phyloP scores from a whole-genome alignment of 2,113 vertebrate genomes.

The Regulus satrapa region DNA sequence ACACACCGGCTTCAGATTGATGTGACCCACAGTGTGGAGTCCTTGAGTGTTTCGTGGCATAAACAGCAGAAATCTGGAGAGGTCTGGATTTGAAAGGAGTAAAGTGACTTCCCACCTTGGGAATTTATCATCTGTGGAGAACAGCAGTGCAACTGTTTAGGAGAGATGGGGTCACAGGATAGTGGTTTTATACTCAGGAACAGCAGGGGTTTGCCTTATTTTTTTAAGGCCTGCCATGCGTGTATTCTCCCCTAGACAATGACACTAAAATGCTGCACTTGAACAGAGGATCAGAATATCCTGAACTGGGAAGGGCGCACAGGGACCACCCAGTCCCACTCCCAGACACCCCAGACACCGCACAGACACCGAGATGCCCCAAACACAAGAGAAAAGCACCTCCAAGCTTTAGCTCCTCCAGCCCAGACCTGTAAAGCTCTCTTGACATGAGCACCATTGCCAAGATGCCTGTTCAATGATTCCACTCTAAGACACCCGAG shows the following conservation, averaged over 20 bases:
- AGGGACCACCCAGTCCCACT: not conserved
- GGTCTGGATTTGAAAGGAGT: slow-evolving; percentile 22
- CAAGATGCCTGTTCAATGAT: rapidly evolving
- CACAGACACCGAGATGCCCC: no score
- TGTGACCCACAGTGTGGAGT: not conserved
- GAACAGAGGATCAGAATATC: not conserved
- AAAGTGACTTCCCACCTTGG: slow-evolving; percentile 5
- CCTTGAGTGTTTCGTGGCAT: not conserved
- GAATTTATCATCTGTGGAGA: not conserved
- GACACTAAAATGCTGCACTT: not conserved
- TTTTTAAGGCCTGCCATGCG: not conserved
- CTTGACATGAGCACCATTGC: rapidly evolving
- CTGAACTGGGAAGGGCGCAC: not conserved
- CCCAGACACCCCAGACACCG: not conserved
- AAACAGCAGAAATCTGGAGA: slow-evolving; percentile 44
- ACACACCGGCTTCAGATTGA: not conserved
- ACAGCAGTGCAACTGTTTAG: not conserved
- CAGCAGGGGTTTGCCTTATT: not conserved
- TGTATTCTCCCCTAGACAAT: not conserved
- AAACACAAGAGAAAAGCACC: not conserved
- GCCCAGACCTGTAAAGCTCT: not conserved
- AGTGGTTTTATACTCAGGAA: not conserved
- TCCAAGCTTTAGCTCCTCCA: not conserved
- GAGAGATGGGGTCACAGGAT: not conserved
- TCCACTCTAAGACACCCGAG: not conserved